phyloP scores from a whole-genome alignment of 2,113 vertebrate genomes.

The Edolisoma coerulescens region DNA sequence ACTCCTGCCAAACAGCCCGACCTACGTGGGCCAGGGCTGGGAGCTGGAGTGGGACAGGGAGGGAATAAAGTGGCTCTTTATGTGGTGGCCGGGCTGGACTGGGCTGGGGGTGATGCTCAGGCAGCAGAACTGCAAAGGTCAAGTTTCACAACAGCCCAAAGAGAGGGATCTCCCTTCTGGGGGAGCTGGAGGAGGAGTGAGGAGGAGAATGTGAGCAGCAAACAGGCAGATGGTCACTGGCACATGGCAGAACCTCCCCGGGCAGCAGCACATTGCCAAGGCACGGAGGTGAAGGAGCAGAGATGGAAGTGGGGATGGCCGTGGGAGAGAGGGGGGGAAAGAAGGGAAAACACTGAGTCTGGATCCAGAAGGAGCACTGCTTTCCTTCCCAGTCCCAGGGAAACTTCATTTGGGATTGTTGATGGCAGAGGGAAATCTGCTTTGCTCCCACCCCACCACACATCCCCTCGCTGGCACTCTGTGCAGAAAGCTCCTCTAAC shows the following conservation, averaged over 20 bases:
- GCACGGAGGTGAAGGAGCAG: neutral
- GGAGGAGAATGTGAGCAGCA: neutral
- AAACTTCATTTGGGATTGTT: neutral
- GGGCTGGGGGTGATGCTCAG: constrained; percentile 1
- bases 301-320: neutral
- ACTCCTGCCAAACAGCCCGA: neutral
- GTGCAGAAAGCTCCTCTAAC: neutral
- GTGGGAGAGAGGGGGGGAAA: neutral
- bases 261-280: neutral
- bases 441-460: neutral
- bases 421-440: neutral
- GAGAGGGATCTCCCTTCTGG: neutral
- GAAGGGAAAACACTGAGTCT: neutral
- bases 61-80: constrained; percentile 59
- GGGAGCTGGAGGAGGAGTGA: neutral
- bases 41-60: neutral
- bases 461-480: neutral
- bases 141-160: neutral
- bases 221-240: neutral
- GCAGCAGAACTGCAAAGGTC: constrained; percentile 53
- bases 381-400: neutral
- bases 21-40: neutral
- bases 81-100: neutral
- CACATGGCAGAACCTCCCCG: neutral
- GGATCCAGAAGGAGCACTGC: neutral